Base-by-base conservation (phyloP, 1,140 invertebrate genomes). In the Bactericera cockerelli region DNA sequence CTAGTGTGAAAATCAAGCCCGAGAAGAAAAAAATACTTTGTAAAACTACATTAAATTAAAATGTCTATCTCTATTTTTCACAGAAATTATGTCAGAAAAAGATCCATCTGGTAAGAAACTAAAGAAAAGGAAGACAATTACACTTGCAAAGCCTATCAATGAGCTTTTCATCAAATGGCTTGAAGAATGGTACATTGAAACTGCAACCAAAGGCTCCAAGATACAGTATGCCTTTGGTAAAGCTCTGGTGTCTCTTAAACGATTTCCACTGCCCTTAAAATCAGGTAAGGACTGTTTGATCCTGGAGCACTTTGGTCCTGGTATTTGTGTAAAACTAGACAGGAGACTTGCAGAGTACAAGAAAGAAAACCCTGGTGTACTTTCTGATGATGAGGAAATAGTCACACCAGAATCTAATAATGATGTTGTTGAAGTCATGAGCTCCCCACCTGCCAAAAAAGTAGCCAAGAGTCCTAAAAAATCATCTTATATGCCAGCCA, bases 91-190 rank as follows among this genome's bases (percentile, higher is more conserved):
- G 28, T 31, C 28, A 31, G 28, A 4, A 31, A 4, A 4, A 31
- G 28, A 31, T 13, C 28, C 28, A 4, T 6, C 28, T 13, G 13
- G 4, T 10, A 16, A 6, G n/a, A 49, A 22, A 49, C 4, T n/a
- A 4, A 49, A 49, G 42, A 63, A 61, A 58, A 57, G 61, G 53
- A 61, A 55, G 24, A 63, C 6, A 25, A 42, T 63, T 31, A 61
- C 16, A 36, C 26, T 57, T 11, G 59, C 57, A 55, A 36, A 38
- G 19, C 82, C 89, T 1, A 13, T 31, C 28, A 96, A 95, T 78
- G 83, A 86, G 0, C 67, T 93, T 14, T 92, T 96, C 73, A 81
- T 84, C 63, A 69, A 79, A 63, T 95, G 91, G 90, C 65, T 96
- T 10, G 73, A 76, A 59, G 84, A 92, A 70, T 85, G 89, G 81